A percentile compares a stretch with the other conserved stretches of the same genome.
These are phyloP conservation scores for Merluccius polli DNA, from an alignment of 2,797 vertebrate genomes.

Conservation along the genomic window DNA sequence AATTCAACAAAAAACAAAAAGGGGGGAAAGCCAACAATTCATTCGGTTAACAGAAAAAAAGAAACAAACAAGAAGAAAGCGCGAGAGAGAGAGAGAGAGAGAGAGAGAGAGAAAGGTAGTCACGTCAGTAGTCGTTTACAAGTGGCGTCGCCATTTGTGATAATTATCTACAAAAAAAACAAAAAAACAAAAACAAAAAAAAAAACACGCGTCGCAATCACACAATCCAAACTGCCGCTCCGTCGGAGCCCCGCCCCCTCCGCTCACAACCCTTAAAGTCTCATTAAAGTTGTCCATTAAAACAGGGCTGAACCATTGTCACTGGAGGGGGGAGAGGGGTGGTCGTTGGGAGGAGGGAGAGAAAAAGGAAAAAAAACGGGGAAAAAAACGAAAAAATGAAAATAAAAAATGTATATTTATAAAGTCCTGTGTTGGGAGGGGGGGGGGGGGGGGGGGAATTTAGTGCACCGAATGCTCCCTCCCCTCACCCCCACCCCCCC, in stretches of 20 bases:
- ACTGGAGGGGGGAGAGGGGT: conserved; percentile 35
- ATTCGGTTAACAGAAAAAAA: conserved; percentile 84
- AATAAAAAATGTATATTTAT: conserved; percentile 12
- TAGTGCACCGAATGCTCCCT: conserved; percentile 76
- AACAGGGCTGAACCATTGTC: conserved; percentile 81
- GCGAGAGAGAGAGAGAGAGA: background rate
- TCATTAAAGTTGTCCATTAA: conserved; percentile 75
- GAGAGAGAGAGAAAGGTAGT: conserved; percentile 62
- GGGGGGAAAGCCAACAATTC: conserved; percentile 62
- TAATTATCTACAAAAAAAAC: conserved; percentile 97
- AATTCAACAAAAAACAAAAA: conserved; percentile 67
- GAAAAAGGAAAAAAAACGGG: conserved; percentile 51
- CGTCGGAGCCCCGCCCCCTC: conserved; percentile 61
- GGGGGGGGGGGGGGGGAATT: conserved; percentile 22
- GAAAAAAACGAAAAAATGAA: conserved; percentile 26
- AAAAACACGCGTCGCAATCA: conserved; percentile 20
- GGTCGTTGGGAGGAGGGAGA: background rate
- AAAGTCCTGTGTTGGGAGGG: conserved; percentile 77
- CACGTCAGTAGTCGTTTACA: conserved; percentile 95
- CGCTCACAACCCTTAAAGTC: conserved; percentile 39
- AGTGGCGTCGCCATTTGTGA: conserved; percentile 91
- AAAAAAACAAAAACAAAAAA: conserved; percentile 79
- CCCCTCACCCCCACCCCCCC: conserved; percentile 20
- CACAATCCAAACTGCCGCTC: background rate
- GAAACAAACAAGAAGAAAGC: conserved; percentile 15